Percentiles rank a stretch among this genome's conserved stretches.
These are phyloP conservation scores for Spilogale gracilis DNA, from an alignment of 2,113 vertebrate species.

Conservation along the genomic window DNA sequence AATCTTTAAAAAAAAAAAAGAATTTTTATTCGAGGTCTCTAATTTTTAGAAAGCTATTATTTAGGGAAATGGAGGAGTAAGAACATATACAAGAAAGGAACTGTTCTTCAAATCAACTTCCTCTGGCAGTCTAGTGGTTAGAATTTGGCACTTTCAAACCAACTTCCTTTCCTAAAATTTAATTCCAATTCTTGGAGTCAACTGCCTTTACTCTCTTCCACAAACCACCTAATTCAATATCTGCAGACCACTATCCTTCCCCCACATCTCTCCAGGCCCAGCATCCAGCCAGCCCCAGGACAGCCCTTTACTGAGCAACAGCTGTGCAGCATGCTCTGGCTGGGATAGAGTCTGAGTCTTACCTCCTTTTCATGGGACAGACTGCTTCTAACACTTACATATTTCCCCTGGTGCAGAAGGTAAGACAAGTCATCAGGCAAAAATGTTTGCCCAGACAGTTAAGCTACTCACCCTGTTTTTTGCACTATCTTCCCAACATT, in stretches of 20 bases:
- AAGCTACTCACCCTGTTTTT: slow-evolving; percentile 8
- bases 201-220: neutral
- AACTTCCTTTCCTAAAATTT: slow-evolving; percentile 32
- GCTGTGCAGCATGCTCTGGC: neutral
- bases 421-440: neutral
- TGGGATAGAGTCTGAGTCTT: neutral
- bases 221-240: slow-evolving; percentile 9
- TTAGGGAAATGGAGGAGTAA: neutral
- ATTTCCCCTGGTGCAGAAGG: neutral
- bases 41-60: slow-evolving; percentile 16
- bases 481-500: neutral
- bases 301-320: slow-evolving; percentile 35
- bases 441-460: neutral
- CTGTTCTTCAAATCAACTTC: slow-evolving; percentile 37
- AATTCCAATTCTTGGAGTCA: slow-evolving; percentile 10
- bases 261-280: neutral
- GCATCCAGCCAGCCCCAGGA: neutral
- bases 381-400: neutral
- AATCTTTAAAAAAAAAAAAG: neutral
- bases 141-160: neutral
- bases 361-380: neutral
- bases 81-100: slow-evolving; percentile 9
- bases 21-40: neutral
- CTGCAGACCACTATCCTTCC: slow-evolving; percentile 8
- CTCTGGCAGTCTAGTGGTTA: neutral